Base-by-base conservation (phyloP, 2,113 vertebrate genomes). In the Glaucidium brasilianum region DNA sequence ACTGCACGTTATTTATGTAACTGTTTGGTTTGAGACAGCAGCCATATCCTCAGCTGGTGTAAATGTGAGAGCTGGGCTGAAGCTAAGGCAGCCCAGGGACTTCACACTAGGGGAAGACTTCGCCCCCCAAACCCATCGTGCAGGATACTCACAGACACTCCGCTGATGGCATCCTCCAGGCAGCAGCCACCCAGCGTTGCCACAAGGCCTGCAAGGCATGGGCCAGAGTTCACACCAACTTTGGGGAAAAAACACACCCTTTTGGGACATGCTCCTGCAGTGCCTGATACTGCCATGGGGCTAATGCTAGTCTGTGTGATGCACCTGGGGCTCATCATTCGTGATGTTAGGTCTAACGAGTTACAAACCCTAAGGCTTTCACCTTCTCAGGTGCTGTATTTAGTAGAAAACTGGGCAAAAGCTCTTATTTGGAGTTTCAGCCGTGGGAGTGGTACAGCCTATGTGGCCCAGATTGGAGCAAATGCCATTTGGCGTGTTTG, bases 131-230 rank as follows among this genome's bases (percentile, higher is more conserved):
- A 29, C 20, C 41, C 21, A 30, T 17, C 0, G 2, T 5, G 3
- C 58, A 37, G 41, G 76, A 58, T 60, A 39, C 47, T 73, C n/a
- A 52, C 83, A 19, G 35, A 63, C 0, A 1, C 23, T 19, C 43
- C 1, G 5, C 19, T n/a, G 68, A 55, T 0, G 60, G 45, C 50
- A 79, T 5, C 15, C 22, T 50, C 22, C 67, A 2, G 2, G 43
- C 6, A 76, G 34, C 15, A 85, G 62, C 39, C 35, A 16, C 47
- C 39, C 47, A 35, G 58, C 27, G 82, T 21, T 6, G 4, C 58
- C 6, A 29, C n/a, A 41, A 69, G 58, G 25, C 18, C 45, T 19
- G 50, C 35, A 66, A 1, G 2, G 30, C 1, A 1, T 0, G 3
- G 25, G 34, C 77, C 29, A 15, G 30, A 84, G 45, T 5, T 87